phyloP scores from a whole-genome alignment of 2,797 vertebrate species.

The Crenichthys baileyi region DNA sequence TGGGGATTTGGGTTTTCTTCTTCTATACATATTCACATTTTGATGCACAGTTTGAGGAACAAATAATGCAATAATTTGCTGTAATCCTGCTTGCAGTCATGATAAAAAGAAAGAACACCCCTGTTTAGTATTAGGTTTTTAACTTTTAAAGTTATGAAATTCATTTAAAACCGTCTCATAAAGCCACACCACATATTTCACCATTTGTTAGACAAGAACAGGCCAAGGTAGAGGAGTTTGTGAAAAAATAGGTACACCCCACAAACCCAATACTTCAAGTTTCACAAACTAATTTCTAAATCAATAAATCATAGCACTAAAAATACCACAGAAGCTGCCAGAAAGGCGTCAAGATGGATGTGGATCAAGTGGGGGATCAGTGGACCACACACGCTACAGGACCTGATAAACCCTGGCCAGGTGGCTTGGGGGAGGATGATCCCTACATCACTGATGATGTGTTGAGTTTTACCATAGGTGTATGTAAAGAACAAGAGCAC shows the following conservation, averaged over 20 bases:
- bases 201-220: slow-evolving; percentile 17
- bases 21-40: too few species aligned
- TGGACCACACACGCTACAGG: too few species aligned
- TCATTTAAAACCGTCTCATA: not conserved
- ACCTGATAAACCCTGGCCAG: too few species aligned
- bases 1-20: not conserved
- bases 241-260: not conserved
- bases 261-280: not conserved
- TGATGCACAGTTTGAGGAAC: too few species aligned
- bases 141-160: not conserved
- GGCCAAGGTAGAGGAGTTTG: not conserved
- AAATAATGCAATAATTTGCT: too few species aligned
- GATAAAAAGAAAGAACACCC: not conserved
- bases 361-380: too few species aligned
- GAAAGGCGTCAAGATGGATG: too few species aligned
- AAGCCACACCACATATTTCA: not conserved
- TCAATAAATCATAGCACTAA: slow-evolving; percentile 29
- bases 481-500: not conserved
- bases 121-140: not conserved
- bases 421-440: too few species aligned
- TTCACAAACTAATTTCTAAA: slow-evolving; percentile 21
- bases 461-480: too few species aligned
- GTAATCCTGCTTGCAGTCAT: not conserved
- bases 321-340: too few species aligned
- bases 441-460: too few species aligned